phyloP scores from a whole-genome alignment of 2,888 invertebrate genomes.

The Hipparchia semele region DNA sequence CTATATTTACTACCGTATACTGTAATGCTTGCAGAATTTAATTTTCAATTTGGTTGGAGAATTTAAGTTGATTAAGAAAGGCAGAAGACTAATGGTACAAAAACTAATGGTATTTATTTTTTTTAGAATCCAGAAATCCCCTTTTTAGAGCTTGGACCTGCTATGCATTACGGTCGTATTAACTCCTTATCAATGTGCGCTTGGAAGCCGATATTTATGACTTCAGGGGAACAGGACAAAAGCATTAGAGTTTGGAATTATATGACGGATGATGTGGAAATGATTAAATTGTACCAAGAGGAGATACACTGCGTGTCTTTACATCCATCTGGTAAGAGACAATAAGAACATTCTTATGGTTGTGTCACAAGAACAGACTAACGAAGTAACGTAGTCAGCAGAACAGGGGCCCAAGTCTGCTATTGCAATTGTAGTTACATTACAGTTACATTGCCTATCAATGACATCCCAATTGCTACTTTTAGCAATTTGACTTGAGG shows the following conservation, averaged over 20 bases:
- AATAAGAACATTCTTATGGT: neutral
- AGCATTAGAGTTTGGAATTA: slow-evolving; percentile 97
- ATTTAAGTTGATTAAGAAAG: neutral
- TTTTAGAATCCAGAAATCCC: slow-evolving; percentile 81
- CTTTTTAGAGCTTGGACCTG: slow-evolving; percentile 87
- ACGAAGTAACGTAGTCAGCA: too few species aligned
- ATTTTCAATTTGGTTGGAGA: neutral
- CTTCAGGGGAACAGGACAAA: slow-evolving; percentile 90
- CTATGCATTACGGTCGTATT: slow-evolving; percentile 92
- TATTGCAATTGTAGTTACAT: too few species aligned
- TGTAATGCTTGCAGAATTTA: too few species aligned
- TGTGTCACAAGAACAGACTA: too few species aligned
- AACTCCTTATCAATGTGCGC: slow-evolving; percentile 92
- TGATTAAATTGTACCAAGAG: slow-evolving; percentile 92
- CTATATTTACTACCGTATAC: too few species aligned
- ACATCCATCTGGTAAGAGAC: slow-evolving; percentile 84
- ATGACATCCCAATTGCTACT: too few species aligned
- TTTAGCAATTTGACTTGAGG: too few species aligned
- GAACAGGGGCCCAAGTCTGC: too few species aligned
- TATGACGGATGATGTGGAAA: slow-evolving; percentile 90
- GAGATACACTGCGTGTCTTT: slow-evolving; percentile 90
- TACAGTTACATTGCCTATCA: too few species aligned
- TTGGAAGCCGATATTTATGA: slow-evolving; percentile 95
- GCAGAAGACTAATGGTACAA: neutral
- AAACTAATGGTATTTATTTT: slow-evolving; percentile 21